Evolutionary conservation across 2,888 invertebrate genomes (phyloP).

Genomic region (Rhagonycha fulva): DNA sequence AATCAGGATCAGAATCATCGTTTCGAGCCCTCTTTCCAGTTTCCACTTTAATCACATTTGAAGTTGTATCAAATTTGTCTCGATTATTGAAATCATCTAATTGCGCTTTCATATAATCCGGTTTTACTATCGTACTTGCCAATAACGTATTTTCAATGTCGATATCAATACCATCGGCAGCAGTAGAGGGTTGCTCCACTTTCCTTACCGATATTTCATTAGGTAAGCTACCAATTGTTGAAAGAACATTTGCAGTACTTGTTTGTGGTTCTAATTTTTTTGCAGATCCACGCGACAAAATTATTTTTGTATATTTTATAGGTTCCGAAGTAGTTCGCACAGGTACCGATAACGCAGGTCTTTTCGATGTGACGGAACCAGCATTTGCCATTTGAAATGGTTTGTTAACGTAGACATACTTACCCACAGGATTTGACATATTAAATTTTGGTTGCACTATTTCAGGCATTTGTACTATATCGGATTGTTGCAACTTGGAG

Average conservation of each 20-base stretch:
- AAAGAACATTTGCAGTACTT: slow-evolving; percentile 22
- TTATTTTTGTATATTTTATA: slow-evolving; percentile 58
- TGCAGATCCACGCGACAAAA: slow-evolving; percentile 54
- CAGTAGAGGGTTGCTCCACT: slow-evolving; percentile 22
- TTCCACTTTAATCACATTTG: neutral
- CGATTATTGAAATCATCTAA: neutral
- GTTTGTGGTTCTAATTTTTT: slow-evolving; percentile 33
- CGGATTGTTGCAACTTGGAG: slow-evolving; percentile 32
- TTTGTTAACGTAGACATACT: slow-evolving; percentile 40
- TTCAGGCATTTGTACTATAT: slow-evolving; percentile 18
- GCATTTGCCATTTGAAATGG: slow-evolving; percentile 24
- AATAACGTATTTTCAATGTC: slow-evolving; percentile 51
- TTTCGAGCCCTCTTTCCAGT: neutral
- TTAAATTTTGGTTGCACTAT: slow-evolving; percentile 7
- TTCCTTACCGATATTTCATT: slow-evolving; percentile 43
- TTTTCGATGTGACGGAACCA: slow-evolving; percentile 29
- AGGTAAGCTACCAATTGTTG: slow-evolving; percentile 35
- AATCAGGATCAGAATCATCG: slow-evolving; percentile 3
- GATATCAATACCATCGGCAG: slow-evolving; percentile 34
- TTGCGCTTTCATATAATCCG: slow-evolving; percentile 28
- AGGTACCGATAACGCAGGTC: slow-evolving; percentile 28
- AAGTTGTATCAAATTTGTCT: neutral
- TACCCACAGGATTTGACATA: slow-evolving; percentile 28
- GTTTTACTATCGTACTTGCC: slow-evolving; percentile 46
- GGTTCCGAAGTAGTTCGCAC: slow-evolving; percentile 31